Evolutionary conservation across 2,888 invertebrate species (phyloP).

Genomic region (Argyra leucocephala): DNA sequence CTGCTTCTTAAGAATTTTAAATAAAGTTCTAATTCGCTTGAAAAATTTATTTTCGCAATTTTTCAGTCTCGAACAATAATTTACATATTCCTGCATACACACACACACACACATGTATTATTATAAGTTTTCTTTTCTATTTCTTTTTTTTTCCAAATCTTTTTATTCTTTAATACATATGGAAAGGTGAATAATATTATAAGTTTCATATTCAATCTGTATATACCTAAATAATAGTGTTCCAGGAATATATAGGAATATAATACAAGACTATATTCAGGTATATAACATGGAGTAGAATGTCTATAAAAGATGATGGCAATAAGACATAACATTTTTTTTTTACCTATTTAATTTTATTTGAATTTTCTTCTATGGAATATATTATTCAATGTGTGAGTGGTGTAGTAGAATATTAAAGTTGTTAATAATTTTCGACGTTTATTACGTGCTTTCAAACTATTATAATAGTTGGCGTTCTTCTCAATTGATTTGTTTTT

Average conservation of each 20-base stretch:
- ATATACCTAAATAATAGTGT: no score
- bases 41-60: slow-evolving; percentile 4
- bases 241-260: no score
- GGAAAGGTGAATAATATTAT: no score
- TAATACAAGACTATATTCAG: no score
- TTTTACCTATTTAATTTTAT: background rate
- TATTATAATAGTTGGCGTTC: background rate
- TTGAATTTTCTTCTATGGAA: no score
- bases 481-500: background rate
- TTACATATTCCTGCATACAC: no score
- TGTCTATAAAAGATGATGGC: background rate
- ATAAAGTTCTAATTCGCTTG: background rate
- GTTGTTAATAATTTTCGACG: slow-evolving; percentile 1
- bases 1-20: background rate
- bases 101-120: no score
- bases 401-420: background rate
- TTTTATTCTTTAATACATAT: no score
- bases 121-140: background rate
- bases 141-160: background rate
- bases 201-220: no score
- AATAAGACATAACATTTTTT: background rate
- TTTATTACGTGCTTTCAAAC: slow-evolving; percentile 1
- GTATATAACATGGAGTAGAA: no score
- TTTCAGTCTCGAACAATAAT: background rate
- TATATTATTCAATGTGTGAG: no score